Evolutionary conservation across 1,140 invertebrate species (phyloP).

Genomic region (Pogonognathellus flavescens): DNA sequence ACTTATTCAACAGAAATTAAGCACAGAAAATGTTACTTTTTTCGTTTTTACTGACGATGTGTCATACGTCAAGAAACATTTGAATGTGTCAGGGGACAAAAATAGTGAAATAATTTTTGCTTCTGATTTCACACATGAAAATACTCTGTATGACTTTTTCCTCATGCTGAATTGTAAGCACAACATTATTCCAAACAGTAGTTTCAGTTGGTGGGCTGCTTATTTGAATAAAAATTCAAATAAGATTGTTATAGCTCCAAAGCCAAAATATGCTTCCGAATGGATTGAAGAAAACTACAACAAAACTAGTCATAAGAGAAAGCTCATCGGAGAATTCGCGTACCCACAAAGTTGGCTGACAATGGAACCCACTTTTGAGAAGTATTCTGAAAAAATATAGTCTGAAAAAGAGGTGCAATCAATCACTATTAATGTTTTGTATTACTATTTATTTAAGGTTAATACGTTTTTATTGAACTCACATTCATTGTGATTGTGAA

Average conservation of each 20-base stretch:
- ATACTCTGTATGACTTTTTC: background rate
- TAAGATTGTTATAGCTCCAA: constrained; percentile 38
- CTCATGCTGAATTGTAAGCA: constrained; percentile 10
- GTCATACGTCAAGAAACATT: background rate
- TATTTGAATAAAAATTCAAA: constrained; percentile 38
- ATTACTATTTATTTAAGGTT: too few relatives aligned
- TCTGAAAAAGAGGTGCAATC: too few relatives aligned
- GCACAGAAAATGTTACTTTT: background rate
- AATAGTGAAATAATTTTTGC: background rate
- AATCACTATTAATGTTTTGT: too few relatives aligned
- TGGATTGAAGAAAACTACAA: background rate
- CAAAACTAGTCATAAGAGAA: background rate
- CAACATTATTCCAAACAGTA: constrained; percentile 20
- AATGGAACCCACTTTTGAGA: background rate
- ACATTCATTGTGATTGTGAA: too few relatives aligned
- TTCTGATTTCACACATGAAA: background rate
- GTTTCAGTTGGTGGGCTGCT: constrained; percentile 42
- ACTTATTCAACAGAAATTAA: background rate
- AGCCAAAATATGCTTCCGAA: background rate
- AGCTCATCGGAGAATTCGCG: background rate
- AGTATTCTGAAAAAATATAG: too few relatives aligned
- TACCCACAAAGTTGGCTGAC: constrained; percentile 3
- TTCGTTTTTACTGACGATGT: constrained; percentile 38
- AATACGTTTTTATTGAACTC: too few relatives aligned
- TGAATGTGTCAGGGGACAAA: background rate